phyloP scores from a whole-genome alignment of 2,888 invertebrate species.

The Glyphotaelius pellucidus region DNA sequence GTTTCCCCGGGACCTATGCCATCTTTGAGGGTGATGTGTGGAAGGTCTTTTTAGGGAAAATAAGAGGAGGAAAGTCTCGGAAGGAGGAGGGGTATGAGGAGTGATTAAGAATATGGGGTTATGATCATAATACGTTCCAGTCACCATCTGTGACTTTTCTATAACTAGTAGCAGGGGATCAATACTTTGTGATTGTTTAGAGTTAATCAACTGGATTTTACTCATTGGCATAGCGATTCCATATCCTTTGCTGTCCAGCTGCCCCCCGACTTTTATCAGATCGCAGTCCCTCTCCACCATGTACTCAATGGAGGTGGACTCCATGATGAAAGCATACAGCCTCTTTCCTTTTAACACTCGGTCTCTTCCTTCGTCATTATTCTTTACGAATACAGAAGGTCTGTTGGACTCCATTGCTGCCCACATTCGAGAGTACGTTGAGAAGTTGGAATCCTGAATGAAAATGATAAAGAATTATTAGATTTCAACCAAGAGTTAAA shows the following conservation, averaged over 20 bases:
- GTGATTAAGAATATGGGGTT: too few relatives aligned
- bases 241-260: slow-evolving; percentile 92
- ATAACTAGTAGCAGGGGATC: not conserved
- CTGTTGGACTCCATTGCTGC: slow-evolving; percentile 90
- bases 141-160: not conserved
- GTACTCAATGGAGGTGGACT: slow-evolving; percentile 96
- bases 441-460: slow-evolving; percentile 89
- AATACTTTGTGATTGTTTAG: not conserved
- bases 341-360: slow-evolving; percentile 88
- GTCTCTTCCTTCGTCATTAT: slow-evolving; percentile 92
- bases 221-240: slow-evolving; percentile 94
- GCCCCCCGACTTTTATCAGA: slow-evolving; percentile 87
- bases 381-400: slow-evolving; percentile 89
- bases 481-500: not conserved
- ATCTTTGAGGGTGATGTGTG: too few relatives aligned
- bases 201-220: slow-evolving; percentile 73
- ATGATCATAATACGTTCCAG: not conserved
- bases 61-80: too few relatives aligned
- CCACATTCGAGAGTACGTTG: slow-evolving; percentile 95
- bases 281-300: slow-evolving; percentile 91
- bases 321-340: slow-evolving; percentile 96
- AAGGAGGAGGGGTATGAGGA: too few relatives aligned
- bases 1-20: too few relatives aligned
- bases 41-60: too few relatives aligned
- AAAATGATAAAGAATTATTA: not conserved